phyloP scores from a whole-genome alignment of 2,113 vertebrate genomes.

The Callipepla californica region DNA sequence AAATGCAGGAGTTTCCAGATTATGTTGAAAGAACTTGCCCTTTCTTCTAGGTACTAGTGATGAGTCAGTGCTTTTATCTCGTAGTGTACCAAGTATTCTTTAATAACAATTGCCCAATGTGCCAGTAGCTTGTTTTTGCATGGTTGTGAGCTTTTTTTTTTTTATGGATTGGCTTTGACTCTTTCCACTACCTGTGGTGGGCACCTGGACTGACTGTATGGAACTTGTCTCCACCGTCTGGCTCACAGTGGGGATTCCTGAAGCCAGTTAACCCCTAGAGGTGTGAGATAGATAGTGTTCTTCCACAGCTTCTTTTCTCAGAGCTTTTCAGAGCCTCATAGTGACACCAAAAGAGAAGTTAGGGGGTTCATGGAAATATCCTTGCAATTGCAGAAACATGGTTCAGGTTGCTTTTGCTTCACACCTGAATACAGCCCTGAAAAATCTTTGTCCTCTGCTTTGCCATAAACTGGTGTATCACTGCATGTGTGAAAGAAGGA shows the following conservation, averaged over 20 bases:
- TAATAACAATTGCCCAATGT: constrained; percentile 41
- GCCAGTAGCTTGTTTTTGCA: constrained; percentile 32
- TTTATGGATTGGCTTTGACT: background rate
- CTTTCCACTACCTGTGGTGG: background rate
- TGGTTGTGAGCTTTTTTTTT: background rate
- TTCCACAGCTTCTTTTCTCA: background rate
- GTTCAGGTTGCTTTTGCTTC: background rate
- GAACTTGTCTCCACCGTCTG: background rate
- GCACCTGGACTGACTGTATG: background rate
- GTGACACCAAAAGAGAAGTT: background rate
- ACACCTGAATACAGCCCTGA: background rate
- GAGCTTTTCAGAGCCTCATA: background rate
- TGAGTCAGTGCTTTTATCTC: constrained; percentile 66
- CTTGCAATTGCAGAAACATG: background rate
- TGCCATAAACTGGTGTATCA: background rate
- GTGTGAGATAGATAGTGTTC: background rate
- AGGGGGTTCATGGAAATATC: background rate
- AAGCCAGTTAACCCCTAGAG: background rate
- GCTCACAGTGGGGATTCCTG: background rate
- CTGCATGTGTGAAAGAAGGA: background rate
- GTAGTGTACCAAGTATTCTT: constrained; percentile 33
- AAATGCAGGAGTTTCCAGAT: constrained; percentile 77
- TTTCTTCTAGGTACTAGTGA: constrained; percentile 56
- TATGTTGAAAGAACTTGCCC: constrained; percentile 72
- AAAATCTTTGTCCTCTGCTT: background rate